A percentile compares a stretch with the other conserved stretches of the same genome.
phyloP scores from a whole-genome alignment of 1,140 invertebrate species.

The Dufourea novaeangliae region DNA sequence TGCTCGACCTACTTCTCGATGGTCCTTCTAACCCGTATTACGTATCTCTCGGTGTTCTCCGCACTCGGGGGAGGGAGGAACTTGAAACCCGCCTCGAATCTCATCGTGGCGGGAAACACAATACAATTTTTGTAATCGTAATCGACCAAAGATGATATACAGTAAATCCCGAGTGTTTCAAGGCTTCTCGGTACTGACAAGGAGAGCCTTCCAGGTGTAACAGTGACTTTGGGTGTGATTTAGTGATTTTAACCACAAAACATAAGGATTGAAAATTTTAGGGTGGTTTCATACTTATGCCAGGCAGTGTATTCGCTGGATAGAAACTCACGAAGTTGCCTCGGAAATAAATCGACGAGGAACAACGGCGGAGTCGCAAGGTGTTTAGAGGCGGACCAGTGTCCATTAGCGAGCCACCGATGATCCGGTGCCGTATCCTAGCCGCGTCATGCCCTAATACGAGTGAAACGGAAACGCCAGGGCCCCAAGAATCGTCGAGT shows the following conservation, averaged over 20 bases:
- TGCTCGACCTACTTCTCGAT: constrained; percentile 30
- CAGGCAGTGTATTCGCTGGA: too few species aligned
- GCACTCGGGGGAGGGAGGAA: neutral
- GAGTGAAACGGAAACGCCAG: constrained; percentile 13
- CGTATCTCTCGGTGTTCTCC: constrained; percentile 1
- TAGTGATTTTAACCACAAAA: too few species aligned
- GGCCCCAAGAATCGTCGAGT: neutral
- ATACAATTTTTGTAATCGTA: neutral
- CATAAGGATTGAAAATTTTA: too few species aligned
- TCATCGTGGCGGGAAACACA: neutral
- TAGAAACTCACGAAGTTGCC: neutral
- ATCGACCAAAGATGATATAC: too few species aligned
- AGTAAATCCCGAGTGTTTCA: too few species aligned
- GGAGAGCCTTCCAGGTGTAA: too few species aligned
- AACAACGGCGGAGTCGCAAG: constrained; percentile 13
- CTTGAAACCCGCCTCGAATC: neutral
- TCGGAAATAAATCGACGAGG: too few species aligned
- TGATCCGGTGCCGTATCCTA: neutral
- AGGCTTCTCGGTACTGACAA: too few species aligned
- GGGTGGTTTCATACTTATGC: too few species aligned
- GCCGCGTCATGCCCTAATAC: constrained; percentile 37
- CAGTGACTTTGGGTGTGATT: too few species aligned
- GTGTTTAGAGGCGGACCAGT: constrained; percentile 20
- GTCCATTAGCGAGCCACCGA: constrained; percentile 23
- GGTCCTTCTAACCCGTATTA: constrained; percentile 38